phyloP scores from a whole-genome alignment of 2,797 vertebrate genomes.

The Amazonetta brasiliensis region DNA sequence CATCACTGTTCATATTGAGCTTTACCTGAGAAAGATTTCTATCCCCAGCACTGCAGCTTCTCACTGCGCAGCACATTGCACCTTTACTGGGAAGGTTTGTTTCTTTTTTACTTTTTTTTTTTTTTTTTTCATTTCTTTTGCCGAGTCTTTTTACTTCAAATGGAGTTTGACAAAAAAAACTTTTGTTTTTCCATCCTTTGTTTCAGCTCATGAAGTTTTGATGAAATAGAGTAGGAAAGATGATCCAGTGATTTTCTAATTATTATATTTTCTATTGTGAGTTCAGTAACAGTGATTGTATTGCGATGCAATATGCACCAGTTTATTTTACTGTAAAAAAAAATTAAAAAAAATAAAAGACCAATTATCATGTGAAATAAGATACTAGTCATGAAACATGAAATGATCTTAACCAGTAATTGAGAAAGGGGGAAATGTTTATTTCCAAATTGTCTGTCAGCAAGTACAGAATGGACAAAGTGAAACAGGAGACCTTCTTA shows the following conservation, averaged over 20 bases:
- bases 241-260: neutral
- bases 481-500: neutral
- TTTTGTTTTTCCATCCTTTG: neutral
- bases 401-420: neutral
- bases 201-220: neutral
- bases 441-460: neutral
- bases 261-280: neutral
- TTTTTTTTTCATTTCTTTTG: neutral
- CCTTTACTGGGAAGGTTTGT: neutral
- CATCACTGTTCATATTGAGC: neutral
- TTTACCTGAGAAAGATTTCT: neutral
- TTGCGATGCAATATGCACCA: neutral
- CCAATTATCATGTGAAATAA: neutral
- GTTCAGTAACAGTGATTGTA: neutral
- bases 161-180: neutral
- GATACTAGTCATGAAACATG: neutral
- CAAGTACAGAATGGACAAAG: neutral
- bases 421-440: neutral
- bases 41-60: neutral
- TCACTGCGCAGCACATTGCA: neutral
- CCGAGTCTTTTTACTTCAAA: neutral
- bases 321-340: neutral
- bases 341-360: neutral
- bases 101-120: neutral
- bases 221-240: neutral